A percentile compares a stretch with the other conserved stretches of the same genome.
Conservation (phyloP, 2,797 vertebrate genomes). For the Sebastiscus tertius region DNA sequence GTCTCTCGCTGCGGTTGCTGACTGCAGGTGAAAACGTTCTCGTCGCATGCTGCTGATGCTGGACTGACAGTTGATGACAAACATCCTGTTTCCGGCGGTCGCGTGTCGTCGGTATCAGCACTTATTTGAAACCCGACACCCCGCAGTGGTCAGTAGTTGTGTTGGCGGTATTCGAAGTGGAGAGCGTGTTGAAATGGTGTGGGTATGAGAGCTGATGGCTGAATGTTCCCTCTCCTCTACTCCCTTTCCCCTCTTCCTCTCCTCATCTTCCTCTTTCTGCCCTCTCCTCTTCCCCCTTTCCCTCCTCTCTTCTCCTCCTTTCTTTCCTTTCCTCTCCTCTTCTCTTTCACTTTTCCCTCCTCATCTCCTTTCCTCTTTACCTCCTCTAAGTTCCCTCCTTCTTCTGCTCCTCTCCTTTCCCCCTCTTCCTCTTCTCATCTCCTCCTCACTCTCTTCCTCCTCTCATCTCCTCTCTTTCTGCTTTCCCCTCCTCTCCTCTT, state of each 20-base stretch:
- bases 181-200: not conserved
- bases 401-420: too few species aligned
- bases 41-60: conserved; percentile 24
- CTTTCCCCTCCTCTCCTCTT: too few species aligned
- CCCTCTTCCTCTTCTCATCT: not conserved
- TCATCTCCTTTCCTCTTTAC: not conserved
- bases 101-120: conserved; percentile 11
- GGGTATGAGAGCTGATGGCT: not conserved
- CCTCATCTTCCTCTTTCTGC: too few species aligned
- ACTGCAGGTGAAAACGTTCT: conserved; percentile 55
- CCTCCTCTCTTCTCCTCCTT: not conserved
- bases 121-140: conserved; percentile 3
- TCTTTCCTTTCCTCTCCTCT: too few species aligned
- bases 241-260: too few species aligned
- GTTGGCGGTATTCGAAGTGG: not conserved
- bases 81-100: conserved; percentile 38
- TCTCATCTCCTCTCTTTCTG: not conserved
- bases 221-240: not conserved
- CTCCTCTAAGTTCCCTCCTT: too few species aligned
- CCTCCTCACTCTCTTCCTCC: not conserved
- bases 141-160: not conserved
- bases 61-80: conserved; percentile 33
- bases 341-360: not conserved
- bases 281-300: not conserved
- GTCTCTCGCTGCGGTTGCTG: conserved; percentile 51